Conservation (phyloP, 2,888 invertebrate genomes). For the Trachelus stipa region DNA sequence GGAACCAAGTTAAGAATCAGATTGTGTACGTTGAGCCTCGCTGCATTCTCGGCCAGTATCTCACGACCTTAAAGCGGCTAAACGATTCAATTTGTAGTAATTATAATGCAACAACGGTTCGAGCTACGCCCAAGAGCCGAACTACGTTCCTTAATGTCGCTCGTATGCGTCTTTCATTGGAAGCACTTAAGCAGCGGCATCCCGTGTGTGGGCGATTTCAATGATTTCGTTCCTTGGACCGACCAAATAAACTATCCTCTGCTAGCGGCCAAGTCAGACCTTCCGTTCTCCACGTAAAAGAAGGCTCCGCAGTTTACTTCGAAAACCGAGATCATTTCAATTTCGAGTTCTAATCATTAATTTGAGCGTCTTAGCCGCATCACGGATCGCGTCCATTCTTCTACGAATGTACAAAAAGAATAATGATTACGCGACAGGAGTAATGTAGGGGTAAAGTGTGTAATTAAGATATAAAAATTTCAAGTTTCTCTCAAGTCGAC, state of each 20-base stretch:
- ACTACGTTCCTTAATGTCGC: slow-evolving; percentile 22
- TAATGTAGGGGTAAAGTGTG: too few species aligned
- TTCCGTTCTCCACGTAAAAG: too few species aligned
- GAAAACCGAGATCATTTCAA: too few species aligned
- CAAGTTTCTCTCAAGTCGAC: too few species aligned
- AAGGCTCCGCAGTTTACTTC: too few species aligned
- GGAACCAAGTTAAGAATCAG: not conserved
- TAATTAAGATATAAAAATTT: too few species aligned
- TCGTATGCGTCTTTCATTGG: slow-evolving; percentile 39
- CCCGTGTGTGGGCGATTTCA: slow-evolving; percentile 44
- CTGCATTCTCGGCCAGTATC: slow-evolving; percentile 44
- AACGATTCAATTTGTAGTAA: slow-evolving; percentile 58
- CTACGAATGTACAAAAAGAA: too few species aligned
- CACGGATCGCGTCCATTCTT: too few species aligned
- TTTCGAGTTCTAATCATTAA: too few species aligned
- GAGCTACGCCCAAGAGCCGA: slow-evolving; percentile 6
- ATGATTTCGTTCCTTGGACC: too few species aligned
- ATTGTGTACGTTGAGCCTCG: not conserved
- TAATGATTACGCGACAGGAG: too few species aligned
- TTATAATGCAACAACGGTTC: slow-evolving; percentile 52
- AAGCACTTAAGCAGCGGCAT: slow-evolving; percentile 39
- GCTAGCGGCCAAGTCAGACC: not conserved
- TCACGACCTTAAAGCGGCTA: slow-evolving; percentile 54
- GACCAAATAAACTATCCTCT: not conserved
- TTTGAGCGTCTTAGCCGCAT: too few species aligned